These are phyloP conservation scores for Aphyosemion australe DNA, from an alignment of 2,113 vertebrate species.

Conservation along the genomic window DNA sequence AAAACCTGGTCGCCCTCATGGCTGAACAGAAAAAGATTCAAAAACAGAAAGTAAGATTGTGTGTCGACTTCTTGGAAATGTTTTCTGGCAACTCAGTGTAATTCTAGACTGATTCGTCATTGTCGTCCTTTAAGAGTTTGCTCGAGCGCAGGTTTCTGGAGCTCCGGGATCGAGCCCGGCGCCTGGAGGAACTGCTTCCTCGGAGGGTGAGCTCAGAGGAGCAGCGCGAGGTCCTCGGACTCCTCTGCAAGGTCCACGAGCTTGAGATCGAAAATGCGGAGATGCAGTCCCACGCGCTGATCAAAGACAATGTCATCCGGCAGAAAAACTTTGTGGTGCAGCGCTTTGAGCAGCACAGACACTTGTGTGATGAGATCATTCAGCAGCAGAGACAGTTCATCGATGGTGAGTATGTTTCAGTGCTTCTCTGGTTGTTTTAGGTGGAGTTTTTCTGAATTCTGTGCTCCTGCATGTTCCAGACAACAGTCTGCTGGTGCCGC, in stretches of 20 bases:
- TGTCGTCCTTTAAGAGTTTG: constrained; percentile 62
- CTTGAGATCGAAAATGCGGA: constrained; percentile 85
- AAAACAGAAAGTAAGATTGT: constrained; percentile 82
- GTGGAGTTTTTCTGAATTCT: not conserved
- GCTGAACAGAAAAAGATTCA: constrained; percentile 83
- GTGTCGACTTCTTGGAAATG: not conserved
- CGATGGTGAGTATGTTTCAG: constrained; percentile 70
- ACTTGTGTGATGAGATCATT: constrained; percentile 88
- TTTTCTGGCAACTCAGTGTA: not conserved
- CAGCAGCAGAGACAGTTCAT: constrained; percentile 88
- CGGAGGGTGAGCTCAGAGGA: constrained; percentile 82
- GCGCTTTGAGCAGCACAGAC: constrained; percentile 83
- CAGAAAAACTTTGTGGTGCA: constrained; percentile 81
- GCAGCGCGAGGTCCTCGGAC: constrained; percentile 84
- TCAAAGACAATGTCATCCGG: constrained; percentile 84
- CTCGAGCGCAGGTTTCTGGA: constrained; percentile 81
- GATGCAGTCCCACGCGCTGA: constrained; percentile 83
- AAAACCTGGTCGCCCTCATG: constrained; percentile 81
- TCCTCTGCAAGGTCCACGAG: constrained; percentile 88
- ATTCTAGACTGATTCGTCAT: not conserved
- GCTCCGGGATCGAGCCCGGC: constrained; percentile 71
- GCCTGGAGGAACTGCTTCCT: constrained; percentile 83
- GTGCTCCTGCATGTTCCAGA: constrained; percentile 69
- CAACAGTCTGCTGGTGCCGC: constrained; percentile 83
- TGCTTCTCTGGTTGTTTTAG: not conserved